A percentile compares a stretch with the other conserved stretches of the same genome.
phyloP scores from a whole-genome alignment of 2,113 vertebrate genomes.

The Cyprinus carpio region DNA sequence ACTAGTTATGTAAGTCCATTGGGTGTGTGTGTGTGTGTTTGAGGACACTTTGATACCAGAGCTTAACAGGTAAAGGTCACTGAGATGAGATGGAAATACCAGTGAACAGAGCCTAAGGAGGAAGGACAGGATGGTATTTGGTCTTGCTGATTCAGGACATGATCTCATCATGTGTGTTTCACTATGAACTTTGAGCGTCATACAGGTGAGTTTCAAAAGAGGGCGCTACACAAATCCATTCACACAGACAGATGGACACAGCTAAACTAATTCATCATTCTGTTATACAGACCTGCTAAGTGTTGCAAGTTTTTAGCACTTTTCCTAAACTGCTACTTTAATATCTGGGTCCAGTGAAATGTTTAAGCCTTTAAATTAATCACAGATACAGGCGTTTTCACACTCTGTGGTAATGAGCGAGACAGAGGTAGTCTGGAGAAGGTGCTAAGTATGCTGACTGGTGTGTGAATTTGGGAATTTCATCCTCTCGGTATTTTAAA shows the following conservation, averaged over 20 bases:
- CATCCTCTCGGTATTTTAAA: not conserved
- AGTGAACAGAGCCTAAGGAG: conserved; percentile 50
- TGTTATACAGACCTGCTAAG: conserved; percentile 58
- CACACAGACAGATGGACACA: conserved; percentile 52
- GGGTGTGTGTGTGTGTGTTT: conserved; percentile 35
- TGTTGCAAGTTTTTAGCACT: conserved; percentile 55
- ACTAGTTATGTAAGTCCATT: not conserved
- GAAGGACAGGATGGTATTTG: conserved; percentile 55
- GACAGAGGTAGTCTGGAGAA: conserved; percentile 45
- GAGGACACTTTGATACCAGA: conserved; percentile 38
- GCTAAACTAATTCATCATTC: conserved; percentile 39
- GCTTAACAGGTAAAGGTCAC: conserved; percentile 56
- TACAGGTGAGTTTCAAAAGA: conserved; percentile 69
- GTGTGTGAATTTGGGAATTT: conserved; percentile 26
- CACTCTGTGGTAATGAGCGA: conserved; percentile 57
- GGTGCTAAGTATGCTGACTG: conserved; percentile 53
- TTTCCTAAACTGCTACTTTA: conserved; percentile 54
- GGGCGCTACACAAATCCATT: conserved; percentile 72
- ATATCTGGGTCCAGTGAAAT: conserved; percentile 50
- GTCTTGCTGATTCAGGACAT: conserved; percentile 49
- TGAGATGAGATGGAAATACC: conserved; percentile 52
- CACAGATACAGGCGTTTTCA: conserved; percentile 52
- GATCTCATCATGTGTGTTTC: conserved; percentile 42
- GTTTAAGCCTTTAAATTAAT: conserved; percentile 44
- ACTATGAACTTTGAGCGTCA: conserved; percentile 7